Evolutionary conservation across 1,140 invertebrate genomes (phyloP), one percentile per base, ranked within the genome.

Genomic region (Trichomalopsis sarcophagae): DNA sequence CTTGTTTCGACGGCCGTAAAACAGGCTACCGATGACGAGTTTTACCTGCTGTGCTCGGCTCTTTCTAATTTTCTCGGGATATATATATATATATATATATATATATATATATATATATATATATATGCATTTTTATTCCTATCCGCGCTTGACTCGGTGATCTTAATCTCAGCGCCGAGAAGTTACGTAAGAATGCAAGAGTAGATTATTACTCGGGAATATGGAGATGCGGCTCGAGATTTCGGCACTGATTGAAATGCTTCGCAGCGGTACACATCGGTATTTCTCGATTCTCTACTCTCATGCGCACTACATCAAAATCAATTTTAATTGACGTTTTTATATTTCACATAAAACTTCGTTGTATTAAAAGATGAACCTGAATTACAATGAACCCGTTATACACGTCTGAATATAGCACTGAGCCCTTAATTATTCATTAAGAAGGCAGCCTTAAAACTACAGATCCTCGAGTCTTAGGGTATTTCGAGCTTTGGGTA

Each of bases 1-100:
- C 79, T 87, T 88, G 88, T 90, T 89, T 88, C 85, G 44, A 84
- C 82, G 88, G 75, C 81, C 91, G 88, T 91, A 91, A 91, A 91
- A 91, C 88, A 89, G 84, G 36, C 85, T 71, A 84, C 83, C 83
- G 86, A 87, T 75, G 80, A 87, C 84, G 85, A 87, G 84, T 81
- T 87, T 87, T 85, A 74, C 73, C 36, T 40, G 69, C 23, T 33
- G 55, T 3, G 55, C 55, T 21, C 21, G 17, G 55, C 55, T 62
- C 17, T 62, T 62, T 62, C 55, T 62, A 62, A 62, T 62, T 62
- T 62, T 62, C 55, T 62, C 55, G 17, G 21, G 55, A 62, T 62
- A 62, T 27, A 27, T 27, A 27, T 27, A 27, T 27, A 27, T 27
- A 27, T 27, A 27, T 27, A 27, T 27, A 27, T 27, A 27, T 27